These are phyloP conservation scores for Nycticryphes semicollaris DNA, from an alignment of 2,113 vertebrate genomes.

Conservation along the genomic window DNA sequence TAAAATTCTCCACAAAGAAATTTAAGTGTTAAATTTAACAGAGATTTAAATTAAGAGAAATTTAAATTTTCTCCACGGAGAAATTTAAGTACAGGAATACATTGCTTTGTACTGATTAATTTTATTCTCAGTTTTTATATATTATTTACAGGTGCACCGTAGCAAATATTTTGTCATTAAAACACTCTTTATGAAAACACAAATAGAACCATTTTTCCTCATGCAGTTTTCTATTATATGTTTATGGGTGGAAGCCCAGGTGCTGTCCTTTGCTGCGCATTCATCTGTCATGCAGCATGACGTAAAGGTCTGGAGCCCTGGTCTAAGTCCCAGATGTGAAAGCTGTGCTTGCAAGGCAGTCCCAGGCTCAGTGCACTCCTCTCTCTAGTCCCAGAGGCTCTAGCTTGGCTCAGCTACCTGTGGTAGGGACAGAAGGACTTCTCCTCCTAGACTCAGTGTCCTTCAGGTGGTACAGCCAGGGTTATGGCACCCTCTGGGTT, in stretches of 20 bases:
- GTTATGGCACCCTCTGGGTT: neutral
- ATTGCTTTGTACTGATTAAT: neutral
- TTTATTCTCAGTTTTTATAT: neutral
- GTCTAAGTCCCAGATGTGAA: neutral
- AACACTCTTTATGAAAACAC: neutral
- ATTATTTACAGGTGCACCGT: neutral
- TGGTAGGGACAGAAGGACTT: neutral
- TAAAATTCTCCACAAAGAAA: neutral
- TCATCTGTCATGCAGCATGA: rapidly evolving
- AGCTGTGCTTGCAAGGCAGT: neutral
- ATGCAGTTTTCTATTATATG: neutral
- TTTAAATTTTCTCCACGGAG: neutral
- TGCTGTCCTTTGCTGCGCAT: neutral
- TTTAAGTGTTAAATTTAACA: neutral
- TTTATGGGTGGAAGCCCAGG: neutral
- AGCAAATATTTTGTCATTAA: neutral
- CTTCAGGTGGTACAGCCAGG: neutral
- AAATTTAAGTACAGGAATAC: neutral
- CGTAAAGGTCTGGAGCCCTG: neutral
- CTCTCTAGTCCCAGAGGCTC: neutral
- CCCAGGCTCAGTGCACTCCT: rapidly evolving
- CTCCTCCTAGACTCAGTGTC: neutral
- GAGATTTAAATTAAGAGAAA: neutral
- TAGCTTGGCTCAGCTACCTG: neutral
- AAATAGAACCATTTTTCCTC: neutral